Base-by-base conservation (phyloP, 2,113 vertebrate genomes). In the Sphaerodactylus townsendi region DNA sequence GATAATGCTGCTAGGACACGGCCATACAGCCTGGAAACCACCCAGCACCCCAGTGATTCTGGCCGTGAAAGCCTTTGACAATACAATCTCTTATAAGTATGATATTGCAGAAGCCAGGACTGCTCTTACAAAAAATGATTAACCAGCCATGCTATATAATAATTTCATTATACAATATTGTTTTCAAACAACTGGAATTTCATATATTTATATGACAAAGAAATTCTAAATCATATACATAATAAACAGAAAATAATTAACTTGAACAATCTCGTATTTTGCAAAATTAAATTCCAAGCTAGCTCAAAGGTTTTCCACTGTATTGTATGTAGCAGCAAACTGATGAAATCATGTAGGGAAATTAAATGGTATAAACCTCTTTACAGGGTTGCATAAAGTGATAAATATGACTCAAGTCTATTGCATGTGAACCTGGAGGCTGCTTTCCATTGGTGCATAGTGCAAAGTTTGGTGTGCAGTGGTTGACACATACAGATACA, bases 111-210 rank as follows among this genome's bases (percentile, higher is more conserved):
- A 73, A 92, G 10, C 70, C 87, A 86, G 83, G 66, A 76, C 82
- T 92, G 69, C 41, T 74, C 2, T 59, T 21, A 69, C 91, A 39
- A 86, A 87, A 91, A 81, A 84, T 80, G 50, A 89, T 80, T 87
- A n/a, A n/a, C n/a, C 64, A 79, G 83, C 8, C 11, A 28, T 15
- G 23, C 85, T 83, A 77, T 33, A 87, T 80, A 75, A 41, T 89
- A 85, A 82, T 50, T 70, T 88, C 86, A 59, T 64, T 44, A 81
- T 69, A 87, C 37, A 79, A 86, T 30, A 85, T 77, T 65, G 79
- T 85, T 87, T 90, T 75, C 68, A 89, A 90, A 91, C 28, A 88
- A 89, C n/a, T 91, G 69, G 91, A 88, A 85, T 88, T 85, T 89
- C 73, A 83, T n/a, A n/a, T n/a, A n/a, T n/a, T n/a, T n/a, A n/a